A percentile compares a stretch with the other conserved stretches of the same genome.
These are phyloP conservation scores for Hyposoter didymator DNA, from an alignment of 2,888 invertebrate genomes.

Conservation along the genomic window DNA sequence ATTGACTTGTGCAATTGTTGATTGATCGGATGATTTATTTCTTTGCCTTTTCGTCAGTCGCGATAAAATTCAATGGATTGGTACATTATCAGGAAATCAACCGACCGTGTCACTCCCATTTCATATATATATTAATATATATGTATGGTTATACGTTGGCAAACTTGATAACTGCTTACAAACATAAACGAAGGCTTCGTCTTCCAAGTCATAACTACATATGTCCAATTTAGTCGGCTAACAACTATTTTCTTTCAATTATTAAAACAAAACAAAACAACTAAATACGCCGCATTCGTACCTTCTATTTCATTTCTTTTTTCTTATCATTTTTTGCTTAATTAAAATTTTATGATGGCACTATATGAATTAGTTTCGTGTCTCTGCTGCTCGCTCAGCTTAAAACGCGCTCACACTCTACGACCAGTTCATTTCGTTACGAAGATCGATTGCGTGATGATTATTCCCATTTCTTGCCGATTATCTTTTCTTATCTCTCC, in stretches of 20 bases:
- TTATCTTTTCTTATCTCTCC: neutral
- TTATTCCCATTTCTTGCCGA: constrained; percentile 55
- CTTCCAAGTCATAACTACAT: constrained; percentile 73
- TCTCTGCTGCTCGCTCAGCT: constrained; percentile 62
- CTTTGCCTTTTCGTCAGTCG: constrained; percentile 26
- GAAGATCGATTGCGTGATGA: constrained; percentile 30
- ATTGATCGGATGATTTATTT: constrained; percentile 62
- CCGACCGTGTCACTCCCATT: constrained; percentile 57
- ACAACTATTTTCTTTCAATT: constrained; percentile 56
- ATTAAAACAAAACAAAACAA: constrained; percentile 45
- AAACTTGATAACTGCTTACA: constrained; percentile 71
- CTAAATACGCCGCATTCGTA: constrained; percentile 26
- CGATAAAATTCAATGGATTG: constrained; percentile 50
- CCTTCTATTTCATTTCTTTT: constrained; percentile 44
- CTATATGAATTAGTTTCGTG: constrained; percentile 80
- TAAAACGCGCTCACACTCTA: constrained; percentile 34
- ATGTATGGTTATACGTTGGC: constrained; percentile 56
- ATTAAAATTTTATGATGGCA: constrained; percentile 82
- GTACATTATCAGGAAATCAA: constrained; percentile 63
- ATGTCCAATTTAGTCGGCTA: constrained; percentile 67
- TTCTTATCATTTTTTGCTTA: constrained; percentile 66
- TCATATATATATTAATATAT: constrained; percentile 37
- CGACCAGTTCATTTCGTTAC: constrained; percentile 26
- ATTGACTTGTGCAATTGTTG: constrained; percentile 71
- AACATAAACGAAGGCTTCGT: constrained; percentile 78